phyloP scores from a whole-genome alignment of 2,888 invertebrate species.

The Epiperipatus broadwayi region DNA sequence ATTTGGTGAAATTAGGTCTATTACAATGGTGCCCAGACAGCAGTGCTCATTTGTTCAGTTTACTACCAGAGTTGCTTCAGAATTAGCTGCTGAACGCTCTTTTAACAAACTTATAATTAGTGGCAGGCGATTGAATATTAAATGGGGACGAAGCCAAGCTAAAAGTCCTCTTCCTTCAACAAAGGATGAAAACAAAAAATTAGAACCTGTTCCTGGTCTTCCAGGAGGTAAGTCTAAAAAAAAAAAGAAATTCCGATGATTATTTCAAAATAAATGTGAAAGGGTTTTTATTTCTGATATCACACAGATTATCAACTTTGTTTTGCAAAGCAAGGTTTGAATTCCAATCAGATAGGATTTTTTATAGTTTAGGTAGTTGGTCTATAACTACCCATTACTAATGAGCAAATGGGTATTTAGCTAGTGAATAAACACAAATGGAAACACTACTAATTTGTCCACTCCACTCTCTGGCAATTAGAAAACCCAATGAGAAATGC shows the following conservation, averaged over 20 bases:
- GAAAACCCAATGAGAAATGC: no score
- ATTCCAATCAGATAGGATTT: no score
- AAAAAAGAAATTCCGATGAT: neutral
- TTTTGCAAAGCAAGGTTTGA: no score
- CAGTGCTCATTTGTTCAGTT: constrained; percentile 90
- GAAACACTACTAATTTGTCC: no score
- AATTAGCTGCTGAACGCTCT: constrained; percentile 79
- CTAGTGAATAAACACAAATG: no score
- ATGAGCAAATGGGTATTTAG: no score
- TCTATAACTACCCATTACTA: no score
- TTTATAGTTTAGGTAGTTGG: no score
- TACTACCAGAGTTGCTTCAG: constrained; percentile 69
- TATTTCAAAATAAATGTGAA: no score
- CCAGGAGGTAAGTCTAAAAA: constrained; percentile 39
- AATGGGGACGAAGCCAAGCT: constrained; percentile 94
- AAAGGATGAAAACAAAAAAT: constrained; percentile 17
- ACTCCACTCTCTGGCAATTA: no score
- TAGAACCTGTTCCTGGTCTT: constrained; percentile 57
- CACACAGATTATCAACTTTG: no score
- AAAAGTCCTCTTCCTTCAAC: constrained; percentile 33
- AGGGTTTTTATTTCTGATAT: no score
- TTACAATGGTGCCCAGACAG: constrained; percentile 76
- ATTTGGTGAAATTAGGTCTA: constrained; percentile 85
- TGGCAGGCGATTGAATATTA: constrained; percentile 77
- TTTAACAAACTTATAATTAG: constrained; percentile 76